phyloP scores from a whole-genome alignment of 2,888 invertebrate genomes.

The Omphaloscelis lunosa region DNA sequence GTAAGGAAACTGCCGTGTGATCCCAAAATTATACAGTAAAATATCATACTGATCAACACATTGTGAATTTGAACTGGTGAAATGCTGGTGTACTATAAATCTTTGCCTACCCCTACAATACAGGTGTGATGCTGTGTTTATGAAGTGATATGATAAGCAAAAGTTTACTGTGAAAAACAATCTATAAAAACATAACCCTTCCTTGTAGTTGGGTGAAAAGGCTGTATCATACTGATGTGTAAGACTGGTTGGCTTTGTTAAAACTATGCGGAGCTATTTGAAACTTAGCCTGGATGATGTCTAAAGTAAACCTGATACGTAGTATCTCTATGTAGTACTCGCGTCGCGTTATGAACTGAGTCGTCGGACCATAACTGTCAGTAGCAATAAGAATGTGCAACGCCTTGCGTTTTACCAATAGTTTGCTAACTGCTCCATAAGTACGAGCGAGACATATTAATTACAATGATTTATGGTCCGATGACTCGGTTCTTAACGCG shows the following conservation, averaged over 20 bases:
- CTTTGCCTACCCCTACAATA: slow-evolving; percentile 10
- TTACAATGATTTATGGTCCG: too few relatives aligned
- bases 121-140: not conserved
- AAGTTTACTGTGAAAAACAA: not conserved
- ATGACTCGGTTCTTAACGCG: too few relatives aligned
- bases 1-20: not conserved
- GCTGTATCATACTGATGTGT: not conserved
- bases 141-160: not conserved
- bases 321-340: too few relatives aligned
- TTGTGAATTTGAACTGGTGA: not conserved
- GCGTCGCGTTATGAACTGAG: too few relatives aligned
- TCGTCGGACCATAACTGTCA: too few relatives aligned
- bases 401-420: too few relatives aligned
- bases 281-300: not conserved
- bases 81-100: not conserved
- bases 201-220: not conserved
- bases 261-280: not conserved
- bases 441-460: too few relatives aligned
- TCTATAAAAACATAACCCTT: not conserved
- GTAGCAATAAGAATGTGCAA: too few relatives aligned
- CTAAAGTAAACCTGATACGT: too few relatives aligned
- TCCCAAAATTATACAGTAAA: not conserved
- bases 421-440: too few relatives aligned
- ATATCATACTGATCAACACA: not conserved
- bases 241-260: not conserved